A percentile compares a stretch with the other conserved stretches of the same genome.
Evolutionary conservation across 2,113 vertebrate species (phyloP).

Genomic region (Hypomesus transpacificus): DNA sequence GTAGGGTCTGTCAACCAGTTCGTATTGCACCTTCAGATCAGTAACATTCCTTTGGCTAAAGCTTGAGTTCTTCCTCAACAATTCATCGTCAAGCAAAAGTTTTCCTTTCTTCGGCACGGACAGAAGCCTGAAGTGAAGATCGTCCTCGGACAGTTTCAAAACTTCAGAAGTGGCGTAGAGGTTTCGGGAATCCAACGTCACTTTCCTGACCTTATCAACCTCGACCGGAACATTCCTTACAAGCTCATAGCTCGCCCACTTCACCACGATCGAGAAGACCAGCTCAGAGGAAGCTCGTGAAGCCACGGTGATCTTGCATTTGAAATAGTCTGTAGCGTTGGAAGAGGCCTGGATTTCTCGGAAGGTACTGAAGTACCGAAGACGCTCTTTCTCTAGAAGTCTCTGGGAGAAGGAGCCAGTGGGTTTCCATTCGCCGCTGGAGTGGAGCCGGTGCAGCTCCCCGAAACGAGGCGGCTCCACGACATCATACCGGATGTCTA

Average conservation of each 20-base stretch:
- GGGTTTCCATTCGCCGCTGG: conserved; percentile 76
- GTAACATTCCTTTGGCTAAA: conserved; percentile 82
- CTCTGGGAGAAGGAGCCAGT: conserved; percentile 77
- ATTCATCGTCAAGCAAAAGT: conserved; percentile 71
- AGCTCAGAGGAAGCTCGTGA: conserved; percentile 72
- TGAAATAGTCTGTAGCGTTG: conserved; percentile 77
- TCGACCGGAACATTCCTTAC: conserved; percentile 72
- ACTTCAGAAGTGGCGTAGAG: conserved; percentile 70
- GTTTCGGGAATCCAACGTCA: conserved; percentile 70
- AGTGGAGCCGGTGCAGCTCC: conserved; percentile 76
- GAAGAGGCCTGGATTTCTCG: conserved; percentile 70
- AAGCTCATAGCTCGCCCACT: conserved; percentile 78
- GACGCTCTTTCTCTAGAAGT: conserved; percentile 70
- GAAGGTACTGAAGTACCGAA: conserved; percentile 79
- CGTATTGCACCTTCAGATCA: conserved; percentile 75
- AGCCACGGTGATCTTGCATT: conserved; percentile 79
- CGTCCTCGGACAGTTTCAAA: conserved; percentile 66
- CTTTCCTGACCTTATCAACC: conserved; percentile 76
- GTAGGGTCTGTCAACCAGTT: conserved; percentile 67
- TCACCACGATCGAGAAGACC: conserved; percentile 72
- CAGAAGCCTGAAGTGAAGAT: conserved; percentile 77
- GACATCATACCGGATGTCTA: conserved; percentile 76
- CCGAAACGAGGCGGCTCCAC: conserved; percentile 76
- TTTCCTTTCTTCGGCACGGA: conserved; percentile 79
- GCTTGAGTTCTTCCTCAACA: conserved; percentile 71